Evolutionary conservation across 2,113 vertebrate species (phyloP), one percentile per base, ranked within the genome.

Genomic region (Pterocles gutturalis): DNA sequence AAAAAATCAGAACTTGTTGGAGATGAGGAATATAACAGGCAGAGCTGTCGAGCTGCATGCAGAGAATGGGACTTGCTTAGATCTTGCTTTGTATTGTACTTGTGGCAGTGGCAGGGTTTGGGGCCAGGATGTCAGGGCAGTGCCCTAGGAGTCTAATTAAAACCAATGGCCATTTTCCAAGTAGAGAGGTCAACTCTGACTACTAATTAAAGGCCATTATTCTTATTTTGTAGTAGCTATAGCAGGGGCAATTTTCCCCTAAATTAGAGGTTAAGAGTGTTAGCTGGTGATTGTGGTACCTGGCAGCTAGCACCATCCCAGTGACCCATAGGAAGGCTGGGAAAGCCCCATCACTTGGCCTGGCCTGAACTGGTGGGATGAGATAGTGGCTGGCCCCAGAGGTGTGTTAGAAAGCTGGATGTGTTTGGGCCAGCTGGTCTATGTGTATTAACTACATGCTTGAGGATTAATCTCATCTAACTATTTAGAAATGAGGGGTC

Each of bases 1-100:
- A 31, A 70, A 75, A 58, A 61, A 26, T 57, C 86, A 51, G 92
- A 80, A 72, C 62, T 95, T 90, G 82, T 62, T 89, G 90, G 73
- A 93, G 72, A 83, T 97, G 82, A 95, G 93, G 89, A 75, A 92
- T 96, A 41, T 93, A 96, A 81, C 66, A 86, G 66, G 45, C 53
- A 95, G 69, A 73, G 72, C 69, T 93, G 49, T 65, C 73, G 78
- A 95, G 84, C 93, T 61, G 66, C 57, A 28, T 70, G 54, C 48
- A 83, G 93, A 94, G 78, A 75, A 48, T 26, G 33, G 41, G 38
- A 75, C 9, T 62, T 64, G 70, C 60, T 90, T 45, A 29, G 77
- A 28, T 36, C 38, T 89, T 75, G 49, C 33, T 64, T 87, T 93
- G 22, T 29, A 4, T 38, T 43, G 5, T 25, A 17, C 51, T 60